These are phyloP conservation scores for Synergus gifuensis DNA, from an alignment of 2,888 invertebrate species.

Conservation along the genomic window DNA sequence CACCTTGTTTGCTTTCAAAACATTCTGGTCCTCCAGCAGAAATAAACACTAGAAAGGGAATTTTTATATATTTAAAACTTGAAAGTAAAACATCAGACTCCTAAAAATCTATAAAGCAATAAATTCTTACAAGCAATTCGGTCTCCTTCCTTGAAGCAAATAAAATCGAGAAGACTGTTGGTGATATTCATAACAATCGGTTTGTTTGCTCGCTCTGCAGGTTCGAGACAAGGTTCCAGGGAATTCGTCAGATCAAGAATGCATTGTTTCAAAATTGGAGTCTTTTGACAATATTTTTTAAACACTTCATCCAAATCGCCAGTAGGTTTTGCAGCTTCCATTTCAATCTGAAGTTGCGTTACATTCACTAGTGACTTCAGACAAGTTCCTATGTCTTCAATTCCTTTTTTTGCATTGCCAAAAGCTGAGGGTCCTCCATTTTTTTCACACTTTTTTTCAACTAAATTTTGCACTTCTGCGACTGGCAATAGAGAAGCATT, in stretches of 20 bases:
- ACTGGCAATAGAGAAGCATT: conserved; percentile 68
- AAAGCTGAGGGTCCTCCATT: conserved; percentile 82
- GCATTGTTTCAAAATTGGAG: conserved; percentile 82
- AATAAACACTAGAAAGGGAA: conserved; percentile 83
- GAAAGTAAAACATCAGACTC: background rate
- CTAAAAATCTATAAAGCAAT: background rate
- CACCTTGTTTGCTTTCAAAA: conserved; percentile 81
- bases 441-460: conserved; percentile 84
- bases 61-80: background rate
- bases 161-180: conserved; percentile 85
- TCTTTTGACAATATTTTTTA: conserved; percentile 86
- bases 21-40: conserved; percentile 91
- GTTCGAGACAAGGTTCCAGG: conserved; percentile 83
- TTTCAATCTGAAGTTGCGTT: conserved; percentile 82
- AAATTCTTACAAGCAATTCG: conserved; percentile 86
- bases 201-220: conserved; percentile 82
- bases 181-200: conserved; percentile 84
- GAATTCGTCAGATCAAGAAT: conserved; percentile 80
- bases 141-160: conserved; percentile 90
- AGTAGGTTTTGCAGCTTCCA: conserved; percentile 84
- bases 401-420: conserved; percentile 79
- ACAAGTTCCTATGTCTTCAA: conserved; percentile 79
- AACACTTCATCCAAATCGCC: conserved; percentile 86
- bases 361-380: conserved; percentile 81
- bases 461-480: conserved; percentile 78